Conservation (phyloP, 2,113 vertebrate genomes). For the Anoplopoma fimbria region DNA sequence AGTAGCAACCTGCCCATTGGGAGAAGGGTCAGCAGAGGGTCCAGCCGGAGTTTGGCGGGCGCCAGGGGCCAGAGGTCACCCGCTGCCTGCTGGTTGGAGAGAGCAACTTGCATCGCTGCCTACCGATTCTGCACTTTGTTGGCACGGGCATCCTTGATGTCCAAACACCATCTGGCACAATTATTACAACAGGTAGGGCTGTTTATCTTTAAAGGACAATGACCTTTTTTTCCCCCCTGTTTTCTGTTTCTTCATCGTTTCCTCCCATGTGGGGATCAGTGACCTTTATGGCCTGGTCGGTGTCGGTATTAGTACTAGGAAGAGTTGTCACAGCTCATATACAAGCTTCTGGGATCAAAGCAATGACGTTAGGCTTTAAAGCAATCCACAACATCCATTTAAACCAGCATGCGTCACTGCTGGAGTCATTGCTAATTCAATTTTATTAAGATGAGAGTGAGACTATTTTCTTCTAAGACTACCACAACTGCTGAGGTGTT, state of each 20-base stretch:
- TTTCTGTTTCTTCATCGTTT: slow-evolving; percentile 21
- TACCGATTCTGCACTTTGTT: slow-evolving; percentile 72
- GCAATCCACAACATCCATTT: background rate
- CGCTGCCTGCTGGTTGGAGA: slow-evolving; percentile 84
- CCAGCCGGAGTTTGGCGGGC: slow-evolving; percentile 81
- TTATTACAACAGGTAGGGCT: slow-evolving; percentile 83
- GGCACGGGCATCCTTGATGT: slow-evolving; percentile 82
- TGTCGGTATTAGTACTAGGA: slow-evolving; percentile 30
- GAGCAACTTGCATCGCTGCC: slow-evolving; percentile 80
- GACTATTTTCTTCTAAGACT: background rate
- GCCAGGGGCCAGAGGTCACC: slow-evolving; percentile 81
- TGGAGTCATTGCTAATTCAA: slow-evolving; percentile 1
- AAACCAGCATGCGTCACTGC: background rate
- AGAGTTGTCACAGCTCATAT: slow-evolving; percentile 6
- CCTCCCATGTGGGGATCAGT: slow-evolving; percentile 28
- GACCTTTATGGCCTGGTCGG: slow-evolving; percentile 22
- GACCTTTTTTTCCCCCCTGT: slow-evolving; percentile 4
- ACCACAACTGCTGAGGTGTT: background rate
- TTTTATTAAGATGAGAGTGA: slow-evolving; percentile 9
- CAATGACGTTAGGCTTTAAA: background rate
- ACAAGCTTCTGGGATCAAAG: slow-evolving; percentile 17
- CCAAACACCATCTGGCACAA: slow-evolving; percentile 87
- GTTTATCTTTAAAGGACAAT: slow-evolving; percentile 36
- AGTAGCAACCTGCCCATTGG: slow-evolving; percentile 84
- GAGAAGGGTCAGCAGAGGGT: slow-evolving; percentile 80